Percentiles rank a stretch among this genome's conserved stretches.
Evolutionary conservation across 2,797 vertebrate species (phyloP).

Genomic region (Lemur catta): DNA sequence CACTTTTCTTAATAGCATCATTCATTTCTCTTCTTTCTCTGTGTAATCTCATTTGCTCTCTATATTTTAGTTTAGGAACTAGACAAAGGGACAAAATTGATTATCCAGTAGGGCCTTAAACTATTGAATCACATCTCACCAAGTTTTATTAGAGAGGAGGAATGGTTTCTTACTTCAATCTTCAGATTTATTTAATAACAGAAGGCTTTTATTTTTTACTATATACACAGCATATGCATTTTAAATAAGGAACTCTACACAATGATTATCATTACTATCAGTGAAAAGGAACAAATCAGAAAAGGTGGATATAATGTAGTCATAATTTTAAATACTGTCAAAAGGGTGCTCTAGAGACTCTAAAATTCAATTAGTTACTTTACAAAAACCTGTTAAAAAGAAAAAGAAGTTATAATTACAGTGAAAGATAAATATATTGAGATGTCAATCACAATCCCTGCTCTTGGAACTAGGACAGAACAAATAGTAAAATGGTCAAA

Average conservation of each 20-base stretch:
- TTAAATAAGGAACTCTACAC: background rate
- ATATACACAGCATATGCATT: background rate
- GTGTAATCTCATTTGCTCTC: background rate
- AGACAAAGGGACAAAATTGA: background rate
- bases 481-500: background rate
- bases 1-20: background rate
- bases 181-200: background rate
- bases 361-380: constrained; percentile 62
- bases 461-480: background rate
- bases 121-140: background rate
- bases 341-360: background rate
- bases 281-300: background rate
- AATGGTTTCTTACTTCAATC: background rate
- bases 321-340: constrained; percentile 46
- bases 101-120: background rate
- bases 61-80: background rate
- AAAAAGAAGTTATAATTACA: constrained; percentile 51
- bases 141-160: background rate
- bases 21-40: background rate
- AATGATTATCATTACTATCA: constrained; percentile 8
- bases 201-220: background rate
- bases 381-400: constrained; percentile 55
- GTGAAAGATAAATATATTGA: background rate
- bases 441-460: background rate
- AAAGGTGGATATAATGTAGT: background rate